Percentiles rank a stretch among this genome's conserved stretches.
These are phyloP conservation scores for Tachystola acroxantha DNA, from an alignment of 2,888 invertebrate species.

Conservation along the genomic window DNA sequence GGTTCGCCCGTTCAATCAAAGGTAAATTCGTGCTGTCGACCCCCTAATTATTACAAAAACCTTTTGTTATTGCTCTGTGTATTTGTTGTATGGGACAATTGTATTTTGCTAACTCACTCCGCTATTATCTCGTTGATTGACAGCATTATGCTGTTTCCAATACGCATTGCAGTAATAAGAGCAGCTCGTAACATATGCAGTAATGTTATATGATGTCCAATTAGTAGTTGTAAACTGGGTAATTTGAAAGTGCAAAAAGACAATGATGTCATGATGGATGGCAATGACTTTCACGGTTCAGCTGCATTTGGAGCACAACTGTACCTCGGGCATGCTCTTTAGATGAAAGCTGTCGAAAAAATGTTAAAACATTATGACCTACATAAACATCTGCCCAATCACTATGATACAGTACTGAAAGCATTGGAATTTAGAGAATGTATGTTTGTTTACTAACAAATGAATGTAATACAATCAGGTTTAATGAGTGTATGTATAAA, in stretches of 20 bases:
- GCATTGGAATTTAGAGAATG: background rate
- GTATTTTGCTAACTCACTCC: constrained; percentile 32
- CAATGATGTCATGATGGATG: constrained; percentile 68
- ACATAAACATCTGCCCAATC: constrained; percentile 21
- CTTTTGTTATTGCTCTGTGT: constrained; percentile 33
- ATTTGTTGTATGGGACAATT: constrained; percentile 24
- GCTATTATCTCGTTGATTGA: constrained; percentile 28
- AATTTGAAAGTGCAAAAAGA: constrained; percentile 67
- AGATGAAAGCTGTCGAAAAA: constrained; percentile 67
- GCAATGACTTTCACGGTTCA: constrained; percentile 78
- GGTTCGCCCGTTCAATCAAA: constrained; percentile 93
- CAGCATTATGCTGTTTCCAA: constrained; percentile 23
- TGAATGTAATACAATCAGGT: constrained; percentile 1
- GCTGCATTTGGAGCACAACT: constrained; percentile 70
- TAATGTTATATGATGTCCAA: constrained; percentile 8
- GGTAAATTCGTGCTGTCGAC: constrained; percentile 70
- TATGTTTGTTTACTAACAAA: constrained; percentile 24
- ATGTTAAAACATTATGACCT: constrained; percentile 45
- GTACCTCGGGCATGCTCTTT: constrained; percentile 57
- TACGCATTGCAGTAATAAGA: constrained; percentile 12
- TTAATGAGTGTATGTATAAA: background rate
- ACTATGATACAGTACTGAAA: constrained; percentile 7
- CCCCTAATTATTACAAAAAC: constrained; percentile 17
- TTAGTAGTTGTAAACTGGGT: constrained; percentile 17
- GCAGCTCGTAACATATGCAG: constrained; percentile 8